Base-by-base conservation (phyloP, 1,140 invertebrate species). In the Manduca sexta region DNA sequence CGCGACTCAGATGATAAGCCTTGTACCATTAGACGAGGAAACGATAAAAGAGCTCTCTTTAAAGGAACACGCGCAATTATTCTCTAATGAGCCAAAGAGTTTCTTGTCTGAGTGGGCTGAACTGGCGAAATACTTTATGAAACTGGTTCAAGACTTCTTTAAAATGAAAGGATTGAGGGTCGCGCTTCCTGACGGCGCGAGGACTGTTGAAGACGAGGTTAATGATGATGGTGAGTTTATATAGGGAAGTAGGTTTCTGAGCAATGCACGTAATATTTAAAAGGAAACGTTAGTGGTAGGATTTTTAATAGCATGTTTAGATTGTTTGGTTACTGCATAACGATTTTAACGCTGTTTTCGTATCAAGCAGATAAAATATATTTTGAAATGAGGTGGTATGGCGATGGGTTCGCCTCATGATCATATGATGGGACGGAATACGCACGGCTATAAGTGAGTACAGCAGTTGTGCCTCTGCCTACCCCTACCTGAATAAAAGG, bases 91-190 rank as follows among this genome's bases (percentile, higher is more conserved):
- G 33, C 64, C 68, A 1, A 76, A 66, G 49, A 64, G 79, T 8
- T 71, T 83, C 42, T 14, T 80, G 21, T 85, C 79, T 0, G 82
- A 85, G 42, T 85, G 79, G 82, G 66, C 76, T 2, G 76, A 83
- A 34, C 55, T 85, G 6, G 75, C 79, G 0, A 81, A 81, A 39
- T 83, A 85, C 45, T 65, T 79, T 21, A 64, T 83, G 69, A 77
- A 68, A 35, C 52, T 82, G 11, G 57, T 82, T 0, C 74, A 74
- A 17, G 71, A 83, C 8, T 80, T 83, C 59, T 77, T 85, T 38
- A 79, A 68, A 29, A 68, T 75, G 50, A 77, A 74, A 46, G 82
- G 74, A 0, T 38, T 85, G 37, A 82, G 61, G 40, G 70, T 83
- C 0, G 67, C 80, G 42, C 48, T 85, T 6, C 79, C 79, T 0